Evolutionary conservation across 2,113 vertebrate genomes (phyloP), one percentile per base, ranked within the genome.

Genomic region (Muscicapa adusta): DNA sequence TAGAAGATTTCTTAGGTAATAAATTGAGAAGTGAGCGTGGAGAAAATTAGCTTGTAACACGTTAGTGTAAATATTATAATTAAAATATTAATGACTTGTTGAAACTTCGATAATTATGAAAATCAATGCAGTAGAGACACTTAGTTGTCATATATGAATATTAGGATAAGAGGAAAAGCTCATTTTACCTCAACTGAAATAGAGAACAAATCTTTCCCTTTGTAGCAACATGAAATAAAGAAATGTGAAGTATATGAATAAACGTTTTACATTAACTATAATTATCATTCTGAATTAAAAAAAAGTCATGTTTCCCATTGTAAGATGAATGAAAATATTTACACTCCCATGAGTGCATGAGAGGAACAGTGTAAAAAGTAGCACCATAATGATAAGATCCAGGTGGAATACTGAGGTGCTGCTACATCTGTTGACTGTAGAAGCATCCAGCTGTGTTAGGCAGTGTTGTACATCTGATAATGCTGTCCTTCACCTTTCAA

Each of bases 101-200:
- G 66, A 84, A 96, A 95, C 51, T 73, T 88, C 58, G 47, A 78
- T 51, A 38, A 94, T 94, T 94, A 95, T 91, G 68, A 93, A 95
- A 96, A 97, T 93, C 75, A 73, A 73, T 56, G 72, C 88, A 88
- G 68, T 38, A 88, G 83, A 91, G 38, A 74, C 18, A 40, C 12
- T 75, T 34, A 50, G 61, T 87, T 88, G 53, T 61, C 67, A 45
- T 66, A 62, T 60, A 68, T 34, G 60, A 73, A 72, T 75, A 90
- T 45, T 74, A 71, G 22, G 33, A 54, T 68, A 71, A 83, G 34
- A 88, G 38, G 22, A 79, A 40, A 80, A 88, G 25, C 29, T 60
- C 14, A 71, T 31, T 45, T 75, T 25, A 82, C n/a, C 25, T 74
- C 43, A 72, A 26, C 22, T 70, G 62, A 78, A 85, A 60, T 57